Conservation (phyloP, 2,797 vertebrate species). For the Tamandua tetradactyla region DNA sequence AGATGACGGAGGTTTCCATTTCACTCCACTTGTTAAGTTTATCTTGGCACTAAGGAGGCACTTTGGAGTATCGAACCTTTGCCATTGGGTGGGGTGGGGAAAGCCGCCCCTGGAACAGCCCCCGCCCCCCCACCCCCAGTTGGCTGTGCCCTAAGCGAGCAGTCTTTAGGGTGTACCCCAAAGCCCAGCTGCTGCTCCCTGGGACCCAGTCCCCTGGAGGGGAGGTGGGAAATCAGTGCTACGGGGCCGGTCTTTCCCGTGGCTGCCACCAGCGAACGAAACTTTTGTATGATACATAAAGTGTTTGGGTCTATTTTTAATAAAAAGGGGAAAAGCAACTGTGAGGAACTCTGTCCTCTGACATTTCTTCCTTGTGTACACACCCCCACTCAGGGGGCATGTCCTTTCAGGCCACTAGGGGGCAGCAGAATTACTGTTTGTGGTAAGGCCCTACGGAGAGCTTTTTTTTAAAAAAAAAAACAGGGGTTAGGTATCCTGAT, state of each 20-base stretch:
- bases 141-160: neutral
- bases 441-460: neutral
- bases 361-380: constrained; percentile 12
- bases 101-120: constrained; percentile 15
- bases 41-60: constrained; percentile 78
- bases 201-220: constrained; percentile 38
- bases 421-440: constrained; percentile 31
- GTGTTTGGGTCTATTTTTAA: constrained; percentile 83
- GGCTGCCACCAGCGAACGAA: constrained; percentile 82
- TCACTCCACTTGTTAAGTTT: constrained; percentile 66
- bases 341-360: constrained; percentile 44
- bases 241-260: constrained; percentile 62
- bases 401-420: constrained; percentile 1
- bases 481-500: neutral
- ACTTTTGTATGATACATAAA: constrained; percentile 83
- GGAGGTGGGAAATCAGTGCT: constrained; percentile 58
- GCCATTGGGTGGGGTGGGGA: constrained; percentile 49
- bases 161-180: neutral
- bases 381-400: neutral
- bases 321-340: constrained; percentile 75
- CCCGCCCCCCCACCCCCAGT: neutral
- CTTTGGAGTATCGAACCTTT: constrained; percentile 72
- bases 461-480: neutral
- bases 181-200: constrained; percentile 27
- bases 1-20: constrained; percentile 64